Evolutionary conservation across 2,797 vertebrate species (phyloP).

Genomic region (Crypturellus tataupa): DNA sequence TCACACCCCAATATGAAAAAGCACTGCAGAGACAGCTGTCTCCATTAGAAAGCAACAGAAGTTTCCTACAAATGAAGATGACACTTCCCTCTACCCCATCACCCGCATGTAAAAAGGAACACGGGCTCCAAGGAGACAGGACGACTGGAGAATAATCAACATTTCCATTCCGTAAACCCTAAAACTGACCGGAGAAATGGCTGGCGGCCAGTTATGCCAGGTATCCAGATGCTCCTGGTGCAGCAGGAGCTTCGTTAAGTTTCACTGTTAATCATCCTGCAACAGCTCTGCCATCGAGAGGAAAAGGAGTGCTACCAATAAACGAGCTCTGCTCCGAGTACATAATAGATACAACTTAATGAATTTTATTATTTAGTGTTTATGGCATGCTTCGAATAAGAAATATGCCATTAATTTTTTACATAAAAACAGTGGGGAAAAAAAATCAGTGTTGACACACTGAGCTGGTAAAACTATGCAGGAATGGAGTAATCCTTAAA

Average conservation of each 20-base stretch:
- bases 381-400: not conserved
- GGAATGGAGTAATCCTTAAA: not conserved
- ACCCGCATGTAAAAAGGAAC: not conserved
- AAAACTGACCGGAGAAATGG: not conserved
- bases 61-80: not conserved
- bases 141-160: not conserved
- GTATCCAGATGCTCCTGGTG: not conserved
- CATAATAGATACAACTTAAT: not conserved
- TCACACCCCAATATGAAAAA: not conserved
- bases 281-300: not conserved
- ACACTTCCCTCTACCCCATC: not conserved
- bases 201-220: not conserved
- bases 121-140: slow-evolving; percentile 6
- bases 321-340: not conserved
- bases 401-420: not conserved
- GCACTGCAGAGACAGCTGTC: not conserved
- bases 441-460: not conserved
- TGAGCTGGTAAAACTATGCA: not conserved
- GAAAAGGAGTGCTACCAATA: not conserved
- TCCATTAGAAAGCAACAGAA: not conserved
- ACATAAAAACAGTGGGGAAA: not conserved
- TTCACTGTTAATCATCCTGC: not conserved
- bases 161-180: not conserved
- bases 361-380: not conserved
- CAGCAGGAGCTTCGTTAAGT: not conserved